Evolutionary conservation across 1,140 invertebrate genomes (phyloP), one percentile per base, ranked within the genome.

Genomic region (Platyscapa corneri): DNA sequence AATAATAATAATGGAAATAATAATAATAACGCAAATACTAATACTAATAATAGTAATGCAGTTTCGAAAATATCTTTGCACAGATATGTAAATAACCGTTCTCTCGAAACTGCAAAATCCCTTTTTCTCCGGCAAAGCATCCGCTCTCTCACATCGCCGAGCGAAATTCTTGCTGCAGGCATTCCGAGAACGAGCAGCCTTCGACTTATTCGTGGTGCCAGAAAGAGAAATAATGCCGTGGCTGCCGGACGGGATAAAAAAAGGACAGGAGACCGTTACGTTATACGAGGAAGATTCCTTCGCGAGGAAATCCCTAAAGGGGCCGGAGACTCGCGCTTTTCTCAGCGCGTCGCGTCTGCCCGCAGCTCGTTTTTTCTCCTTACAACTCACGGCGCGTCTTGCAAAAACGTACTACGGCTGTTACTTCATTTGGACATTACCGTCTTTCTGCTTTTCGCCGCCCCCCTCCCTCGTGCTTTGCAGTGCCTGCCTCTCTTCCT

Each of bases 361-460:
- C 53, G 72, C 23, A 83, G 6, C 39, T 56, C 30, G 32, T 76
- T 75, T 75, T 83, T 83, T 82, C 56, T 46, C 39, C 80, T 74
- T 81, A 14, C 6, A 14, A 23, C 20, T 60, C 23, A 23, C 56
- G 20, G 23, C 42, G 64, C 30, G 23, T 16, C 27, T 18, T 10
- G 67, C 65, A 49, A 74, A 39, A 56, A 72, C 32, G 8, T 6
- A 14, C 49, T 46, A 60, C 46, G 75, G 42, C 53, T 67, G 32
- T 74, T 42, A 32, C 81, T 82, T 49, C 64, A 74, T 82, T 82
- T 74, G 67, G 46, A 42, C 70, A 56, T 60, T 82, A 60, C 30
- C 67, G 49, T 74, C n/a, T 34, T 20, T 32, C 75, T 76, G 30
- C 8, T 46, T 49, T 30, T 49, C 2, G n/a, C 8, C n/a, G 0